Evolutionary conservation across 2,797 vertebrate genomes (phyloP).

Genomic region (Hippoglossus hippoglossus): DNA sequence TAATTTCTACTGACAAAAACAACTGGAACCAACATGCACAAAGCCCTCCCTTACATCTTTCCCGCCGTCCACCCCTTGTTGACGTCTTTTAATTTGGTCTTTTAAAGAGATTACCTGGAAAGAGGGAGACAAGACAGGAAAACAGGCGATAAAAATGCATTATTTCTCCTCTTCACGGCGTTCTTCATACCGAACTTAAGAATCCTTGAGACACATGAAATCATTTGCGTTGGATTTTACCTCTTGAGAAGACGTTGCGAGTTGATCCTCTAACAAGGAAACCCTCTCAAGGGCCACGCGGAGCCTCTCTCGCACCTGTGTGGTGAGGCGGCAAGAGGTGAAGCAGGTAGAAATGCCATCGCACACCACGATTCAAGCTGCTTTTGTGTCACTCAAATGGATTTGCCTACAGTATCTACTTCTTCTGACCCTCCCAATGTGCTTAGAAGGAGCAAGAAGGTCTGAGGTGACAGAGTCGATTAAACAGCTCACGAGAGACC

Average conservation of each 20-base stretch:
- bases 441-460: background rate
- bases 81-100: constrained; percentile 89
- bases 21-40: constrained; percentile 76
- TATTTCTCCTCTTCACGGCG: background rate
- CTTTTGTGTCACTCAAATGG: background rate
- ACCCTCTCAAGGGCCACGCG: constrained; percentile 92
- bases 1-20: constrained; percentile 74
- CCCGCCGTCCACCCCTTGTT: constrained; percentile 87
- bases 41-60: constrained; percentile 87
- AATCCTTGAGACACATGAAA: background rate
- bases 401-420: background rate
- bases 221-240: constrained; percentile 63
- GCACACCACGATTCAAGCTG: background rate
- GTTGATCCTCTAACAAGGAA: constrained; percentile 90
- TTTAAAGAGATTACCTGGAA: constrained; percentile 85
- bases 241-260: constrained; percentile 91
- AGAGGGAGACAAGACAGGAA: constrained; percentile 60
- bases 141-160: constrained; percentile 34
- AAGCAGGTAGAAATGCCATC: background rate
- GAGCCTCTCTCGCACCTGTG: constrained; percentile 90
- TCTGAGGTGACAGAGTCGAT: background rate
- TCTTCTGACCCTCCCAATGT: constrained; percentile 1
- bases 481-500: background rate
- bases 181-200: background rate
- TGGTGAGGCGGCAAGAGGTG: background rate